These are phyloP conservation scores for Hippasteria phrygiana DNA, from an alignment of 53 echinoderm and acorn worm genomes.

Conservation along the genomic window DNA sequence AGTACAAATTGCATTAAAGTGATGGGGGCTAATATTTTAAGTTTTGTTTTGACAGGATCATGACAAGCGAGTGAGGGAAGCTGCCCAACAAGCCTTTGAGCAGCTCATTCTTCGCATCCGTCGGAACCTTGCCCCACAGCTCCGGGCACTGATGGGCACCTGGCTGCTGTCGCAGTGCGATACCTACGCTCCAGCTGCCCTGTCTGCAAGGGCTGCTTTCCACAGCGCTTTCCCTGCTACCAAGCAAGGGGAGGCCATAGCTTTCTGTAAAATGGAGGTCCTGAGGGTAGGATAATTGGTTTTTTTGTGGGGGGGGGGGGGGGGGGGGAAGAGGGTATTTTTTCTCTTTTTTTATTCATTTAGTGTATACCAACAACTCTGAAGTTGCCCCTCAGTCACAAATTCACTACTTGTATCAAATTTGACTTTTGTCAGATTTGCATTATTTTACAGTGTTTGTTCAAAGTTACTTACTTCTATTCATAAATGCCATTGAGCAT, in stretches of 20 bases:
- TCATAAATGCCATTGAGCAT: no score
- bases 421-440: no score
- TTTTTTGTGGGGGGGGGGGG: no score
- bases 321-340: no score
- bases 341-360: no score
- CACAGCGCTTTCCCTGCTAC: conserved; percentile 76
- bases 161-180: conserved; percentile 95
- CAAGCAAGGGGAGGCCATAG: conserved; percentile 84
- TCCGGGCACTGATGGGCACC: conserved; percentile 89
- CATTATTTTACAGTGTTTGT: no score
- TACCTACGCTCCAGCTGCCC: conserved; percentile 82
- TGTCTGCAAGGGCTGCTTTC: conserved; percentile 86
- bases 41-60: conserved; percentile 72
- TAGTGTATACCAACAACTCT: no score
- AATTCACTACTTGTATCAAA: no score
- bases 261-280: conserved; percentile 86
- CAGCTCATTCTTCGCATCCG: conserved; percentile 76
- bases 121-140: conserved; percentile 91
- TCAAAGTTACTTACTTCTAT: no score
- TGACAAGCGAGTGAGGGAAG: conserved; percentile 92
- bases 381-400: no score
- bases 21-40: background rate
- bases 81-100: conserved; percentile 85
- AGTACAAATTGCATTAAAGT: no score
- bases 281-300: conserved; percentile 19